Base-by-base conservation (phyloP, 2,888 invertebrate species). In the Coleophora flavipennella region DNA sequence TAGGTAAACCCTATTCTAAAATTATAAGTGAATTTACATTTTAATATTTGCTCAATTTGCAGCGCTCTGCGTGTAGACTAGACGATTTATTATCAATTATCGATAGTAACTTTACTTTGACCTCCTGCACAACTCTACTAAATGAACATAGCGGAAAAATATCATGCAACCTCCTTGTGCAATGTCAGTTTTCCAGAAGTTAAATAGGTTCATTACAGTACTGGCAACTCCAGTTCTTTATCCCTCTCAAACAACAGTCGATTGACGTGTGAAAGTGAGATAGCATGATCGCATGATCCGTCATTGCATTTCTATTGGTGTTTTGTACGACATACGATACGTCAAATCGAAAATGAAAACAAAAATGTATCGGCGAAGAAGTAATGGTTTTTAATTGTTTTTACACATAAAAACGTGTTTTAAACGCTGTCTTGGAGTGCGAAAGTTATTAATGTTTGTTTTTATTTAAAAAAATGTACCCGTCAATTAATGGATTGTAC, bases 241-340 rank as follows among this genome's bases (percentile, higher is more conserved):
- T 71, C 72, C 51, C 57, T 50, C 46, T 76, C 61, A 29, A 41
- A 40, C 67, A 3, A 14, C 4, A 2, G 12, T 35, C 42, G 53
- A 51, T 51, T 11, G 41, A 35, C 28, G 40, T 6, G 63, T 37
- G 44, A 7, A 52, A 73, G 49, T 31, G 62, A 57, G 72, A 70
- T 33, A 47, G 60, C 46, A 48, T 11, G 60, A 83, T 83, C 83
- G 80, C 81, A 81, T 66, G 83, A 81, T 81, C 65, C 62, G 62
- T 67, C 74, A 68, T 56, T 41, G 59, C 55, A 63, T 48, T 62
- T 58, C 60, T 55, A 68, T 72, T 67, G 66, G 64, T 45, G 57
- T 55, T 49, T 51, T 50, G 51, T 63, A 70, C 63, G 74, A 76
- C 74, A 75, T 66, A 62, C 9, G 29, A 29, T 2, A 29, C 29